Evolutionary conservation across 2,113 vertebrate genomes (phyloP), one percentile per base, ranked within the genome.

Genomic region (Conger conger): DNA sequence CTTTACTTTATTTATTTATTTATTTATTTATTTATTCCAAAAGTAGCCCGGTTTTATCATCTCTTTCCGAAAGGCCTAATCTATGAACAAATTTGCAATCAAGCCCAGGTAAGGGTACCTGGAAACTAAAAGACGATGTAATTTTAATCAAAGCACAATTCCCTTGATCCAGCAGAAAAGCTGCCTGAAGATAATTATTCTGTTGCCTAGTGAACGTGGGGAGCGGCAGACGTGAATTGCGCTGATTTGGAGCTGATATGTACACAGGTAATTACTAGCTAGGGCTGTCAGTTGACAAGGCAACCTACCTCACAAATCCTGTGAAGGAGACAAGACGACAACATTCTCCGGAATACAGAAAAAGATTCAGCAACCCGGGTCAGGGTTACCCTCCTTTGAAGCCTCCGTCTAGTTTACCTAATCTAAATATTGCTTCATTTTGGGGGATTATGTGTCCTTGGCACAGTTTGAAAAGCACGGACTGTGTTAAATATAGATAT

Each of bases 81-180:
- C 27, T 45, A 33, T 81, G 82, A 83, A 83, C 81, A 87, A 85
- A 85, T 79, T 88, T 45, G 81, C 79, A 86, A 87, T 88, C 86
- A 82, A 37, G 4, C 84, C 30, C 30, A 54, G 83, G 78, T 73
- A 23, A 40, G 53, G 38, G 76, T 76, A 85, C 76, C 68, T 79
- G 40, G 86, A 85, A 79, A 85, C 86, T 83, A 82, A 38, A 76
- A 79, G 38, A 84, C 38, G 42, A 82, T 84, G 54, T 80, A 73
- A 40, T 89, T 87, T 86, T 85, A 86, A 89, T 89, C 87, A 89
- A 82, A 84, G 84, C 60, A 60, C 76, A 54, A 84, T 83, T 83
- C 81, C 84, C 87, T 78, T 84, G 76, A 81, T 88, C 84, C 17
- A 80, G 40, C 82, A 76, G 68, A 57, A 80, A 82, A 81, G 36